A percentile compares a stretch with the other conserved stretches of the same genome.
These are phyloP conservation scores for Alloplasta piceator DNA, from an alignment of 2,888 invertebrate genomes.

Conservation along the genomic window DNA sequence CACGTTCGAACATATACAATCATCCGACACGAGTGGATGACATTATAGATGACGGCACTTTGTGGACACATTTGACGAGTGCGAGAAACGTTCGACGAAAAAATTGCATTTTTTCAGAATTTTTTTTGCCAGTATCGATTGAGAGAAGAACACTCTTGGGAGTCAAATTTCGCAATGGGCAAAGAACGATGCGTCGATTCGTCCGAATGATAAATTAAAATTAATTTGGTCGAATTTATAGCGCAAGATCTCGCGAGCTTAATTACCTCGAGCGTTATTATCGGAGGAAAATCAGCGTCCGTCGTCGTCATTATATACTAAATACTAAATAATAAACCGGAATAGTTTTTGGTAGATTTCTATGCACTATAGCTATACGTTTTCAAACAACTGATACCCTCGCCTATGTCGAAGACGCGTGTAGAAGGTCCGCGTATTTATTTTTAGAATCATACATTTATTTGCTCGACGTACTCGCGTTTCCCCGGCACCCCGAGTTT, in stretches of 20 bases:
- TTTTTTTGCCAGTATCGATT: too few relatives aligned
- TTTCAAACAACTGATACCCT: conserved; percentile 33
- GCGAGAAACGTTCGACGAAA: too few relatives aligned
- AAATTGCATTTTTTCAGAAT: too few relatives aligned
- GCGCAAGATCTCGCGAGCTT: conserved; percentile 2
- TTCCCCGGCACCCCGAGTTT: conserved; percentile 5
- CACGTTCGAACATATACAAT: not conserved
- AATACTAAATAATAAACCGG: conserved; percentile 76
- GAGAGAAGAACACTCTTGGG: too few relatives aligned
- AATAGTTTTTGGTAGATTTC: conserved; percentile 74
- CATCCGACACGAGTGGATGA: conserved; percentile 17
- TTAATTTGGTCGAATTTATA: too few relatives aligned
- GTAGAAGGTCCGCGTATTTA: conserved; percentile 69
- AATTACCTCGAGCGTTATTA: conserved; percentile 76
- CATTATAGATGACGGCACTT: not conserved
- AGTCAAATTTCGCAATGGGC: too few relatives aligned
- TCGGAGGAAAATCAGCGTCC: conserved; percentile 76
- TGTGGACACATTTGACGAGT: too few relatives aligned
- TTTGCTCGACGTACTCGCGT: conserved; percentile 22
- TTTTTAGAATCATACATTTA: conserved; percentile 75
- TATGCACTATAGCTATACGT: conserved; percentile 66
- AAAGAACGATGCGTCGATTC: too few relatives aligned
- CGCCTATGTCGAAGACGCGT: conserved; percentile 74
- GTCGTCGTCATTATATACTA: conserved; percentile 78
- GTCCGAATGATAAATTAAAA: too few relatives aligned